phyloP scores from a whole-genome alignment of 1,140 invertebrate genomes.

The Muscidifurax raptorellus region DNA sequence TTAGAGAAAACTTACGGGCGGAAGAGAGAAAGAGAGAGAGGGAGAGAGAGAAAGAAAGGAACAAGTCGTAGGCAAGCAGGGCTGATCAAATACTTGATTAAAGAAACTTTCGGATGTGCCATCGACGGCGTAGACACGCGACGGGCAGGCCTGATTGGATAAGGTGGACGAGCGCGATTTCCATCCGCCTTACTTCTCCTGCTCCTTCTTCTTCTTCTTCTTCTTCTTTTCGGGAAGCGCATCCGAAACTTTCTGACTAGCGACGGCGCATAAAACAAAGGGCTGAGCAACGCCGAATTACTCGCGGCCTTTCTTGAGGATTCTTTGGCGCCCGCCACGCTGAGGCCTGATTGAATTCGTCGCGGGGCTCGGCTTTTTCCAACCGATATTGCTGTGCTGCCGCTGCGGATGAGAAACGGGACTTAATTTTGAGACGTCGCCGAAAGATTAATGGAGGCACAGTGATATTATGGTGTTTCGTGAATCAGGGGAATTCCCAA shows the following conservation, averaged over 20 bases:
- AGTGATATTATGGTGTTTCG: too few species aligned
- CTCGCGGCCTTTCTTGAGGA: background rate
- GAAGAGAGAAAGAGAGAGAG: background rate
- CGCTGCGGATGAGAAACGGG: background rate
- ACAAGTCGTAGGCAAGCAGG: background rate
- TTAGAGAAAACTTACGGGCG: background rate
- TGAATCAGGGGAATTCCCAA: background rate
- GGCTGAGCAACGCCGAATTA: constrained; percentile 18
- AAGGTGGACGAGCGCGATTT: constrained; percentile 58
- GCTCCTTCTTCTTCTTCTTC: background rate
- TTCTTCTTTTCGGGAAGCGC: background rate
- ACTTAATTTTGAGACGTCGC: background rate
- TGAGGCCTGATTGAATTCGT: constrained; percentile 7
- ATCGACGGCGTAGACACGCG: constrained; percentile 57
- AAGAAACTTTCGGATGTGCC: constrained; percentile 66
- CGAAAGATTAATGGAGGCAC: background rate
- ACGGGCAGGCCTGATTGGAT: constrained; percentile 61
- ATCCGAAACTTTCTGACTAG: constrained; percentile 22
- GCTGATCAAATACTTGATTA: constrained; percentile 70
- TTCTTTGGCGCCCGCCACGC: background rate
- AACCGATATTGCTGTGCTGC: background rate
- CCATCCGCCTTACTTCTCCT: constrained; percentile 41
- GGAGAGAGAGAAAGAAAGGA: background rate
- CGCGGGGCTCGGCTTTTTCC: background rate
- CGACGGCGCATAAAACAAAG: constrained; percentile 19